Evolutionary conservation across 1,140 invertebrate species (phyloP).

Genomic region (Polyergus mexicanus): DNA sequence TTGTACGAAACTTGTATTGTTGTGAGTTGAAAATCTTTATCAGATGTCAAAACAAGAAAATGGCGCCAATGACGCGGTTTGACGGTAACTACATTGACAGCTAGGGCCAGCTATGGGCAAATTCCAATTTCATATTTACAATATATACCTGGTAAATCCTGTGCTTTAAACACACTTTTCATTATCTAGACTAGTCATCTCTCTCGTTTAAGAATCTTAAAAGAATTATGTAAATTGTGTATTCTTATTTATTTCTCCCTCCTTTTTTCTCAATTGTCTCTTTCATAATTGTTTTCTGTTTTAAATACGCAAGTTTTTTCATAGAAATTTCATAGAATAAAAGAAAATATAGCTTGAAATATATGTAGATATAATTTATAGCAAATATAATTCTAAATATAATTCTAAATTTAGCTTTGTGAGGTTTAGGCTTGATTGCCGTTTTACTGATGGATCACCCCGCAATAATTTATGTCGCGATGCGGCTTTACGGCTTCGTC

Average conservation of each 20-base stretch:
- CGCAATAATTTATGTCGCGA: slow-evolving; percentile 45
- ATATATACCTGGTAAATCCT: too few relatives aligned
- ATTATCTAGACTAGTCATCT: not conserved
- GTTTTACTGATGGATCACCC: slow-evolving; percentile 22
- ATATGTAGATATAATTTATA: not conserved
- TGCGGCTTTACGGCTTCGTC: slow-evolving; percentile 41
- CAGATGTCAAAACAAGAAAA: too few relatives aligned
- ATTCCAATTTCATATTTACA: too few relatives aligned
- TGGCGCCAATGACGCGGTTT: too few relatives aligned
- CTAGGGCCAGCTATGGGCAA: too few relatives aligned
- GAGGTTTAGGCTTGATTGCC: slow-evolving; percentile 33
- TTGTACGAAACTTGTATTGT: too few relatives aligned
- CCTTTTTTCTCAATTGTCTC: not conserved
- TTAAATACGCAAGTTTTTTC: not conserved
- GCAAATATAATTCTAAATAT: not conserved
- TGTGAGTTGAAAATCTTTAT: too few relatives aligned
- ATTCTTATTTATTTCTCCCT: not conserved
- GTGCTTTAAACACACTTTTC: not conserved
- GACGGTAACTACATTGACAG: too few relatives aligned
- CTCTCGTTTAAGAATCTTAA: not conserved
- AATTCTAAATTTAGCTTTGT: not conserved
- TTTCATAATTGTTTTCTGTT: not conserved
- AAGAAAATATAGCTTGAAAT: not conserved
- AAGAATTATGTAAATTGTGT: not conserved
- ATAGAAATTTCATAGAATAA: not conserved